phyloP scores from a whole-genome alignment of 2,797 vertebrate genomes.

The Lutra lutra region DNA sequence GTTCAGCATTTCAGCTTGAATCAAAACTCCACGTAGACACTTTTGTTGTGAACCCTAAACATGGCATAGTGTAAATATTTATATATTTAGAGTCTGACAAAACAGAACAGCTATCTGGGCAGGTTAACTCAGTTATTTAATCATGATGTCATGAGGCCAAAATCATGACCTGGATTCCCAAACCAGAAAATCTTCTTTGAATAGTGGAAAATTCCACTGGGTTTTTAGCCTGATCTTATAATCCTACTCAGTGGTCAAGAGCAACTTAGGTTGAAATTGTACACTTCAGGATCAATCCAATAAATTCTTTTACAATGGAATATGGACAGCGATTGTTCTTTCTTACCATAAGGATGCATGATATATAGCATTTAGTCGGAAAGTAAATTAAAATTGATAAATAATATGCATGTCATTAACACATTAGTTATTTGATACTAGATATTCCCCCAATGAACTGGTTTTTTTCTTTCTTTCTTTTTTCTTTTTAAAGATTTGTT shows the following conservation, averaged over 20 bases:
- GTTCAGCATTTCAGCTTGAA: background rate
- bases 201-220: conserved; percentile 16
- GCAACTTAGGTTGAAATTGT: background rate
- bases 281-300: background rate
- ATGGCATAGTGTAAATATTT: conserved; percentile 17
- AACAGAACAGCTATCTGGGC: background rate
- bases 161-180: background rate
- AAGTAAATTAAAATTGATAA: conserved; percentile 18
- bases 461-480: background rate
- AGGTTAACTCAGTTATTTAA: conserved; percentile 41
- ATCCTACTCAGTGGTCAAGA: background rate
- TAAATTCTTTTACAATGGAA: background rate
- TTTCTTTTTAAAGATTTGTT: background rate
- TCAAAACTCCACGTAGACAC: background rate
- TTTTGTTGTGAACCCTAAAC: background rate
- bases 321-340: background rate
- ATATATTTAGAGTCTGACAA: background rate
- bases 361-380: background rate
- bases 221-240: background rate
- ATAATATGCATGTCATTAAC: background rate
- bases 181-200: conserved; percentile 47
- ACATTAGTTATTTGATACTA: conserved; percentile 13
- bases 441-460: background rate
- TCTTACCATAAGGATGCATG: background rate
- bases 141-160: background rate